These are phyloP conservation scores for Vulpes vulpes DNA, from an alignment of 2,113 vertebrate genomes.

Conservation along the genomic window DNA sequence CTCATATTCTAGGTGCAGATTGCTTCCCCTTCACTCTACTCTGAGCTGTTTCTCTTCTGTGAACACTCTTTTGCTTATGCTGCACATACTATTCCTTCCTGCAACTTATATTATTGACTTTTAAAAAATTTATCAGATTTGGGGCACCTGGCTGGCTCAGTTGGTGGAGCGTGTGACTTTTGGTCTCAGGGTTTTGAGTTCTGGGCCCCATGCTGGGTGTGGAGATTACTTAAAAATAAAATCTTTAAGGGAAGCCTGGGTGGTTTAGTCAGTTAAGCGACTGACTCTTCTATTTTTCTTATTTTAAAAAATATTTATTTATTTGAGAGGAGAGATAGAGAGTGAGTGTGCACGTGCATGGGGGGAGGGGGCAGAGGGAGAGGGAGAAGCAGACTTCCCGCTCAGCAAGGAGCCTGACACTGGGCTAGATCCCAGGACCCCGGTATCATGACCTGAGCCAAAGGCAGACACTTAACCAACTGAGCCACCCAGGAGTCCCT, in stretches of 20 bases:
- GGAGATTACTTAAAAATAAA: background rate
- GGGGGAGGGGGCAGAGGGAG: background rate
- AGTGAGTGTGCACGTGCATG: background rate
- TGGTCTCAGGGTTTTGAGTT: background rate
- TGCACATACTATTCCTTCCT: background rate
- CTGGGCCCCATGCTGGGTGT: background rate
- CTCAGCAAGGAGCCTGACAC: too few relatives aligned
- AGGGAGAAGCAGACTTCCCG: too few relatives aligned
- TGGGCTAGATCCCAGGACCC: too few relatives aligned
- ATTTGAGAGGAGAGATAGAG: background rate
- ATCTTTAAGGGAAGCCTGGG: background rate
- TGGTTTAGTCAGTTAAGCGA: background rate
- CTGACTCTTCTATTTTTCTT: background rate
- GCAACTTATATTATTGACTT: background rate
- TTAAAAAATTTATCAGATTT: background rate
- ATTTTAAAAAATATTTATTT: background rate
- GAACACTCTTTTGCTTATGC: background rate
- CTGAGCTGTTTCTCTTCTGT: background rate
- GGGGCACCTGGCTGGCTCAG: background rate
- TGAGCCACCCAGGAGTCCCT: background rate
- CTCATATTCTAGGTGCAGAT: background rate
- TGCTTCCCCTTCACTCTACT: background rate
- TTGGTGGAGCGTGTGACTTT: background rate
- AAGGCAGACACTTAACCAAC: background rate
- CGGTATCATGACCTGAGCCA: too few relatives aligned